A percentile compares a stretch with the other conserved stretches of the same genome.
phyloP scores from a whole-genome alignment of 2,888 invertebrate genomes.

The Mesoligia furuncula region DNA sequence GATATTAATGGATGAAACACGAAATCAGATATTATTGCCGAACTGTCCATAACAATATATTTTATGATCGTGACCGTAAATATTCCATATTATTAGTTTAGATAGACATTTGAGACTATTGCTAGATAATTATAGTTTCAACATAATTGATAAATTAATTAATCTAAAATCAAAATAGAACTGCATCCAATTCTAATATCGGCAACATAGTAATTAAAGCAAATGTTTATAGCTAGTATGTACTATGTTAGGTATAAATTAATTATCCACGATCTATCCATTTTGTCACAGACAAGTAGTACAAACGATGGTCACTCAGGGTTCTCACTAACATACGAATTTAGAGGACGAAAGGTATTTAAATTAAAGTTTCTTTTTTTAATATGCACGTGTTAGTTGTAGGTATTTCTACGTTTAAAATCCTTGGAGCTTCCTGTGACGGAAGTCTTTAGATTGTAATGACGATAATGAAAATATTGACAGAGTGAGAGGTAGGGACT shows the following conservation, averaged over 20 bases:
- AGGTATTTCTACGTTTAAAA: no score
- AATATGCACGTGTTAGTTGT: not conserved
- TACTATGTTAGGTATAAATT: conserved; percentile 64
- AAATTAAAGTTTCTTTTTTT: not conserved
- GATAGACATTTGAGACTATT: not conserved
- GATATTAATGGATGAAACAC: not conserved
- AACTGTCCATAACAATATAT: not conserved
- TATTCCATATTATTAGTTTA: not conserved
- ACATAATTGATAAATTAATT: not conserved
- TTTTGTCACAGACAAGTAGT: conserved; percentile 70
- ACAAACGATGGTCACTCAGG: conserved; percentile 63
- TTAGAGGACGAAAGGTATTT: not conserved
- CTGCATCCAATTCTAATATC: conserved; percentile 4
- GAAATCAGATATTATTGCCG: not conserved
- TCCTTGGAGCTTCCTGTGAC: not conserved
- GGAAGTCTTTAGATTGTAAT: not conserved
- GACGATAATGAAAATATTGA: not conserved
- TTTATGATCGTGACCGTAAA: not conserved
- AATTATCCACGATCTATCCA: conserved; percentile 69
- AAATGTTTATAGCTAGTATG: conserved; percentile 59
- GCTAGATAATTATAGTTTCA: not conserved
- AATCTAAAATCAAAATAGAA: conserved; percentile 8
- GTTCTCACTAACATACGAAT: conserved; percentile 38
- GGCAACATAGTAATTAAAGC: conserved; percentile 50
- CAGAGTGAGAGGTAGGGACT: not conserved